Conservation (phyloP, 2,113 vertebrate species). For the western clawed frog (Xenopus tropicalis) region DNA sequence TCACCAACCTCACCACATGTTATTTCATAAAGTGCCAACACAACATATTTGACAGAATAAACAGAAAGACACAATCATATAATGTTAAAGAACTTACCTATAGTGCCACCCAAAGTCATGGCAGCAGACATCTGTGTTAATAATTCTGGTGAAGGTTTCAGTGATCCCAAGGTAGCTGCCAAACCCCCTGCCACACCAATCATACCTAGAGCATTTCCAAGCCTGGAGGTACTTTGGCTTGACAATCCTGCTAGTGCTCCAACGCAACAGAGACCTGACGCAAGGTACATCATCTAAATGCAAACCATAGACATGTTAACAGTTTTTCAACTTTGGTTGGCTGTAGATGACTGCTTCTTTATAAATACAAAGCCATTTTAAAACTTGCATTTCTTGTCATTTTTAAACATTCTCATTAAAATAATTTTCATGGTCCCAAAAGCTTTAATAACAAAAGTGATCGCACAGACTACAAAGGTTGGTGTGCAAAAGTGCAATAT, state of each 20-base stretch:
- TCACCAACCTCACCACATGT: no score
- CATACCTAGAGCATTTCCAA: constrained; percentile 67
- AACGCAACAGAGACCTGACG: constrained; percentile 67
- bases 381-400: no score
- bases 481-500: no score
- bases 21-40: no score
- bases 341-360: constrained; percentile 4
- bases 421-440: no score
- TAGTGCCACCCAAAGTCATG: constrained; percentile 64
- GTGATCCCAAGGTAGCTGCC: constrained; percentile 60
- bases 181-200: constrained; percentile 64
- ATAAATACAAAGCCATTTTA: no score
- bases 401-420: no score
- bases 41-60: no score
- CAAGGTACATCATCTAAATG: constrained; percentile 68
- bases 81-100: constrained; percentile 46
- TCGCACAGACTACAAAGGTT: no score
- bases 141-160: constrained; percentile 67
- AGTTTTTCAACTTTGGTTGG: background rate
- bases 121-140: constrained; percentile 57
- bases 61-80: background rate
- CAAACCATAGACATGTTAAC: background rate
- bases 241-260: constrained; percentile 60
- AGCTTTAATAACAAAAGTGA: no score
- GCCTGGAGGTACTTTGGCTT: constrained; percentile 59